These are phyloP conservation scores for Halcyon smyrnensis DNA, from an alignment of 2,797 vertebrate genomes.

Conservation along the genomic window DNA sequence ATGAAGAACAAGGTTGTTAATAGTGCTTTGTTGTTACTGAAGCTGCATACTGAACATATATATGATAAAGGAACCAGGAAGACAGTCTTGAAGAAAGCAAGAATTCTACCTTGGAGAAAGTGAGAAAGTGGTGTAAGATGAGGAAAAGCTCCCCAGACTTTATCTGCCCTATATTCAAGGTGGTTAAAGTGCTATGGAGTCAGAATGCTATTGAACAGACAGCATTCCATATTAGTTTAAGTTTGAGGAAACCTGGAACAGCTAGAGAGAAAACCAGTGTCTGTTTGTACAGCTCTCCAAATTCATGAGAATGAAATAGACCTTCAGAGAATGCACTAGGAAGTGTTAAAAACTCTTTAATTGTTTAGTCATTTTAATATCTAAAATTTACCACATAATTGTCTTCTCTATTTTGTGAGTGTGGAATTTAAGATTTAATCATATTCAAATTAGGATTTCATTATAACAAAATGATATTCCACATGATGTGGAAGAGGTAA, in stretches of 20 bases:
- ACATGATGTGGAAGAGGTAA: not conserved
- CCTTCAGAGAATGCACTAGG: not conserved
- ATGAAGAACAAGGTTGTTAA: rapidly evolving
- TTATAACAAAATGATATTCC: not conserved
- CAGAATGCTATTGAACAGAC: not conserved
- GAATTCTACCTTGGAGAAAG: not conserved
- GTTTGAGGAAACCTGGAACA: not conserved
- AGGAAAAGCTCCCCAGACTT: not conserved
- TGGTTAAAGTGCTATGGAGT: not conserved
- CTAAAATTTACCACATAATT: not conserved
- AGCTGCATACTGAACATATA: not conserved
- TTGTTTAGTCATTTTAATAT: not conserved
- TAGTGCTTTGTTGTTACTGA: not conserved
- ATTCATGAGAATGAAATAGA: not conserved
- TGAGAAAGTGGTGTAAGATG: not conserved
- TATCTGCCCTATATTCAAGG: not conserved
- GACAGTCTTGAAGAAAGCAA: not conserved
- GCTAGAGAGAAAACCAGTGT: not conserved
- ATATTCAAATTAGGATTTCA: not conserved
- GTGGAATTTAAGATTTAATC: not conserved
- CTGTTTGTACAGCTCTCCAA: not conserved
- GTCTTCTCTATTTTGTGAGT: not conserved
- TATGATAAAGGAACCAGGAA: not conserved
- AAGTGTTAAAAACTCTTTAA: not conserved
- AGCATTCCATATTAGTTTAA: not conserved